Evolutionary conservation across 2,113 vertebrate species (phyloP), one percentile per base, ranked within the genome.

Genomic region (Piprites chloris): DNA sequence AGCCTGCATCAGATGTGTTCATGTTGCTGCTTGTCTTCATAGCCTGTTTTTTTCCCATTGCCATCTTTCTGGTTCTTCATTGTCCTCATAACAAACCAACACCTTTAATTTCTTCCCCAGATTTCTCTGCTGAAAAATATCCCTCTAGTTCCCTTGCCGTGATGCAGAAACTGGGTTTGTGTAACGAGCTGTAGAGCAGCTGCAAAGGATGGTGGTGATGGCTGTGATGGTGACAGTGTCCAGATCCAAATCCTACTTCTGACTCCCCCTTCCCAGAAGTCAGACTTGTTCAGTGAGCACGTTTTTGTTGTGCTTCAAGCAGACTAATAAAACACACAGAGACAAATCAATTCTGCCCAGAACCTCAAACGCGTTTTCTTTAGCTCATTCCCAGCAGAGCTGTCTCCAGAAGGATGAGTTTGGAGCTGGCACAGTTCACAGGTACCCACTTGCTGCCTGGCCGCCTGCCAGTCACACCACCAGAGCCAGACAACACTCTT

Each of bases 31-130:
- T 83, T 87, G 89, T n/a, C 76, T 39, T 33, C 53, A 3, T 6
- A 0, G 0, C 5, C 68, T 73, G 30, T 14, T 41, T 62, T 55
- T n/a, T 53, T 5, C 49, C 63, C 5, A 0, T 7, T 50, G 46
- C 19, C 42, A 53, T 42, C n/a, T 15, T 90, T 84, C 85, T 65
- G 46, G 2, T 62, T 74, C 46, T 81, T 93, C 52, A 6, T 1
- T n/a, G 44, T 37, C 71, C 56, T 59, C 37, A 32, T 6, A 56
- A 22, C 44, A 62, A 81, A 69, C 5, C 1, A 5, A 53, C 41
- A n/a, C n/a, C n/a, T 81, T 78, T 66, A 20, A 4, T n/a, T 63
- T 46, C 19, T 37, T 16, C 2, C 3, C 6, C 5, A 33, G 28
- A 41, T 74, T 77, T 77, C 80, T 89, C 83, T 37, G 18, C 9